phyloP scores from a whole-genome alignment of 2,113 vertebrate genomes.

The Coryphaenoides rupestris region DNA sequence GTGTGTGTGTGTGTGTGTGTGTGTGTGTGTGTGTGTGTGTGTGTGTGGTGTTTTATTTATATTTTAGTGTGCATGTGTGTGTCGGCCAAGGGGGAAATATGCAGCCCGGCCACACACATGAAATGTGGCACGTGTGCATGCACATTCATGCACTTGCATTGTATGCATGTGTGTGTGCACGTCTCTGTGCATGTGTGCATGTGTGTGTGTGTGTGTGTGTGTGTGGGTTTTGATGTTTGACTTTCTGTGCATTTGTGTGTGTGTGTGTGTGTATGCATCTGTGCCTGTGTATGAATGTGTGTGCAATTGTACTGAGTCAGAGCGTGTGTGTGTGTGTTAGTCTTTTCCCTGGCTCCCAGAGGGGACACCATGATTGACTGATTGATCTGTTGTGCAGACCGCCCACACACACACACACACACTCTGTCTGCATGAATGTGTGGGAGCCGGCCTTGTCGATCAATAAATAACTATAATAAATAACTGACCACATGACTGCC shows the following conservation, averaged over 20 bases:
- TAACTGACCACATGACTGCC: neutral
- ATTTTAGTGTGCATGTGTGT: neutral
- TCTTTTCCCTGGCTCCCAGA: neutral
- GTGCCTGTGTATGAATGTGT: neutral
- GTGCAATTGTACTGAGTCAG: neutral
- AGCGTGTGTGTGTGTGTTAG: neutral
- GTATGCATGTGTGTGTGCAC: neutral
- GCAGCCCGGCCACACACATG: neutral
- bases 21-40: constrained; percentile 6
- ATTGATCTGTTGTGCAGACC: constrained; percentile 40
- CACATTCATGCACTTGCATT: neutral
- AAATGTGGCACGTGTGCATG: neutral
- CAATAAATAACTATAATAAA: constrained; percentile 34
- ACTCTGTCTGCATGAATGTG: constrained; percentile 42
- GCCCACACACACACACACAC: neutral
- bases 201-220: constrained; percentile 7
- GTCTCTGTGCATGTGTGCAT: neutral
- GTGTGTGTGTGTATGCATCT: neutral
- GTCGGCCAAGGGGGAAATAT: neutral
- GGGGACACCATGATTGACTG: constrained; percentile 15
- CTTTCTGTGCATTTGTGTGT: constrained; percentile 4
- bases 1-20: constrained; percentile 13
- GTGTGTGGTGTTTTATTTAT: neutral
- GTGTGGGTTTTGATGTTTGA: neutral
- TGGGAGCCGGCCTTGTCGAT: constrained; percentile 48